A percentile compares a stretch with the other conserved stretches of the same genome.
phyloP scores from a whole-genome alignment of 2,113 vertebrate genomes.

The Eleginops maclovinus region DNA sequence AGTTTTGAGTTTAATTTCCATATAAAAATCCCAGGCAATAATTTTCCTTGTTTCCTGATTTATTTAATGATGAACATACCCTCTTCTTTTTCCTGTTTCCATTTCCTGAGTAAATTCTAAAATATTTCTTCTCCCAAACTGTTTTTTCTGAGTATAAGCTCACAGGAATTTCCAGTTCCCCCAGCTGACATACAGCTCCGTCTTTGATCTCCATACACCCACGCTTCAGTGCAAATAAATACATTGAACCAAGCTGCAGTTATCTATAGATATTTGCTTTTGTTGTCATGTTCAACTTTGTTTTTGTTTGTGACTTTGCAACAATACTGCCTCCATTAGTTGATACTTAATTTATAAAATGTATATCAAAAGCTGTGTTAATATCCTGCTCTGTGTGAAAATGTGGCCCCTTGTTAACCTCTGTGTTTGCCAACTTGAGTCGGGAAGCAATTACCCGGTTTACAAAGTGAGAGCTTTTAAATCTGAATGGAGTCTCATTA shows the following conservation, averaged over 20 bases:
- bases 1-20: neutral
- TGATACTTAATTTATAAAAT: neutral
- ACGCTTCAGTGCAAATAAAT: neutral
- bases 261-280: conserved; percentile 22
- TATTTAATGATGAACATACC: neutral
- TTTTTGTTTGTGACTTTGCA: neutral
- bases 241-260: neutral
- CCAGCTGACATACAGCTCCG: neutral
- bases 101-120: neutral
- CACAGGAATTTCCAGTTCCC: neutral
- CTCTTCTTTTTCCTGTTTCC: neutral
- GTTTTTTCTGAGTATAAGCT: neutral
- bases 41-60: neutral
- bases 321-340: neutral
- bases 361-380: neutral
- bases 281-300: neutral
- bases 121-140: neutral
- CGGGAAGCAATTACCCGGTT: neutral
- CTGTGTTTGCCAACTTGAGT: neutral
- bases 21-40: neutral
- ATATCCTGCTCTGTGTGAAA: neutral
- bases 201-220: conserved; percentile 17
- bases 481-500: neutral
- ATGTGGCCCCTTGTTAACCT: neutral
- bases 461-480: conserved; percentile 11